phyloP scores from a whole-genome alignment of 2,888 invertebrate genomes.

The Bibio marci region DNA sequence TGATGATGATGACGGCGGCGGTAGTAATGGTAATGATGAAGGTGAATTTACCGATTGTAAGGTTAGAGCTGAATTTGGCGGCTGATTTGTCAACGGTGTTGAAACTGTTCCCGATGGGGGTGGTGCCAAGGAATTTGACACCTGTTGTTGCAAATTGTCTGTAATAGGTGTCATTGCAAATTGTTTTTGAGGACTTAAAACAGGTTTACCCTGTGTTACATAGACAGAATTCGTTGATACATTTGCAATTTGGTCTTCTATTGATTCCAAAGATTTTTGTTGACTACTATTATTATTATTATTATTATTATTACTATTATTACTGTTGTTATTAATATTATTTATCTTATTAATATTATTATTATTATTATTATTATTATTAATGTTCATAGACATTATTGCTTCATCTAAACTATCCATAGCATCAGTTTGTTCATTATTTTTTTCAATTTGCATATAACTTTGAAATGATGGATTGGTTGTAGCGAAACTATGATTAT shows the following conservation, averaged over 20 bases:
- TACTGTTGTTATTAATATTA: neutral
- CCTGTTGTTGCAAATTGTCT: neutral
- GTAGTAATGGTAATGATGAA: neutral
- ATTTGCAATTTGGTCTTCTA: neutral
- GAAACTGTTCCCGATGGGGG: neutral
- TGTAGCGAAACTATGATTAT: neutral
- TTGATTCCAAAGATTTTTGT: too few species aligned
- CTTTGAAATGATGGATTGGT: neutral
- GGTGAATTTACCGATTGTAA: slow-evolving; percentile 3
- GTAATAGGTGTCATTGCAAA: slow-evolving; percentile 14
- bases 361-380: neutral
- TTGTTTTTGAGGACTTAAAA: slow-evolving; percentile 17
- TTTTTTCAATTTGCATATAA: neutral
- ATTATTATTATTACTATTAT: neutral
- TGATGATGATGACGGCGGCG: slow-evolving; percentile 7
- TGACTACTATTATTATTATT: too few species aligned
- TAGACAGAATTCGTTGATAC: slow-evolving; percentile 14
- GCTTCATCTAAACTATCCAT: slow-evolving; percentile 7
- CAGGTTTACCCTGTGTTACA: slow-evolving; percentile 19
- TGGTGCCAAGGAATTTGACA: slow-evolving; percentile 1
- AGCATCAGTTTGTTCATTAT: neutral
- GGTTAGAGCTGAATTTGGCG: neutral
- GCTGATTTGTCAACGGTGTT: neutral
- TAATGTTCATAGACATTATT: slow-evolving; percentile 3
- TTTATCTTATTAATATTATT: slow-evolving; percentile 2